Conservation (phyloP, 1,140 invertebrate species). For the Lordiphosa clarofinis region DNA sequence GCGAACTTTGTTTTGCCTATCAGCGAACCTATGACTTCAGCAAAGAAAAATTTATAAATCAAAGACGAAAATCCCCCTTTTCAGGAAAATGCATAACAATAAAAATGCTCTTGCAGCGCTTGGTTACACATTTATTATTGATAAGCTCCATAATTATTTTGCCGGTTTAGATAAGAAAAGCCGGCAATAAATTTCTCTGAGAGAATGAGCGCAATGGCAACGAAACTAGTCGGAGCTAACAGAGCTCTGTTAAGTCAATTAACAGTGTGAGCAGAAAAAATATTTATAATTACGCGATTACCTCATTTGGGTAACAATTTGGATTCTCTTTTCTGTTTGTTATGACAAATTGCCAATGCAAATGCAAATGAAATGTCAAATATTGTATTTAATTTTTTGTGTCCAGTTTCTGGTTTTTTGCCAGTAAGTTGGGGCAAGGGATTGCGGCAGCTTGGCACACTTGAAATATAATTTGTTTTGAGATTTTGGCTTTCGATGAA, state of each 20-base stretch:
- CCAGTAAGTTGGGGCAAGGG: background rate
- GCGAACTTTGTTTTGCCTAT: constrained; percentile 31
- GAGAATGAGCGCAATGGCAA: constrained; percentile 24
- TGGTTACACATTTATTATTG: constrained; percentile 13
- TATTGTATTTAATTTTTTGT: constrained; percentile 28
- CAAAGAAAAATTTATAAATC: constrained; percentile 25
- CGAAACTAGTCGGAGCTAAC: constrained; percentile 4
- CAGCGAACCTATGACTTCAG: constrained; percentile 29
- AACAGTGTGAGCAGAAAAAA: constrained; percentile 48
- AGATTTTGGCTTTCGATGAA: constrained; percentile 21
- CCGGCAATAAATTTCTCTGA: constrained; percentile 39
- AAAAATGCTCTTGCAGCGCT: background rate
- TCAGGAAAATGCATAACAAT: constrained; percentile 6
- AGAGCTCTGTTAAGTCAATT: constrained; percentile 43
- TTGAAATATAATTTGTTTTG: constrained; percentile 2
- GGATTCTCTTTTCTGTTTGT: constrained; percentile 16
- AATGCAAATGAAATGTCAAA: constrained; percentile 27
- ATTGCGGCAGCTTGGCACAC: background rate
- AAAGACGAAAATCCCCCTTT: constrained; percentile 7
- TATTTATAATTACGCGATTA: constrained; percentile 79
- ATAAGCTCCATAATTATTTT: constrained; percentile 40
- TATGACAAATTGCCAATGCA: constrained; percentile 59
- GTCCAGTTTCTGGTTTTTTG: background rate
- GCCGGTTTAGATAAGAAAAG: constrained; percentile 70
- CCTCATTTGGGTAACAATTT: constrained; percentile 73